Evolutionary conservation across 1,140 invertebrate species (phyloP), one percentile per base, ranked within the genome.

Genomic region (Drosophila virilis): DNA sequence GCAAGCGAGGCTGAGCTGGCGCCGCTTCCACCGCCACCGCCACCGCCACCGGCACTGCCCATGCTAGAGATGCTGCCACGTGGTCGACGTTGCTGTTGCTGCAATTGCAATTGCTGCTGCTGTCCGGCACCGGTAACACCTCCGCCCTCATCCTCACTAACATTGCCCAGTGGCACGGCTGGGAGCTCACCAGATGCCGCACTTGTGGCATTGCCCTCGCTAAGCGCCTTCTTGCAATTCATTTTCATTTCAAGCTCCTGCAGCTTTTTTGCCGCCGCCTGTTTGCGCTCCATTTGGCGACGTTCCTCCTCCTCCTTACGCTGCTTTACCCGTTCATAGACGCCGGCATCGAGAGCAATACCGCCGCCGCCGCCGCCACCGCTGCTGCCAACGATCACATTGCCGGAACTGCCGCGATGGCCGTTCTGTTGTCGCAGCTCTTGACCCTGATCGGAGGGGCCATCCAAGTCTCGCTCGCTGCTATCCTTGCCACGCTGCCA

Each of bases 271-370:
- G 94, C 94, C 35, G 95, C 95, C 9, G 94, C 92, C 84, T 93
- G 93, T 55, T 94, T 93, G 2, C 93, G 93, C 67, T 95, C 94
- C 74, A 95, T 94, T 62, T 94, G 96, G 51, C 94, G 93, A 73
- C 95, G 95, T 69, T 96, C 95, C 79, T 96, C 95, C 77, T 96
- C 95, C 73, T 96, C 95, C 70, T 95, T 94, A 28, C 95, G 93
- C 74, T 94, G 94, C 60, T 95, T 94, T 1, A 96, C 95, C 51
- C 95, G 93, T 81, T 95, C 95, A 15, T 96, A 92, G 10, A 92
- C 91, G 8, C 83, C 90, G 8, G 91, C 86, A 72, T 92, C 91
- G 40, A 92, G 54, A 0, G 91, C 83, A 28, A 92, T 85, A 12
- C 84, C 82, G 0, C 86, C 89, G 17, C 76, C 59, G 8, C 73